A percentile compares a stretch with the other conserved stretches of the same genome.
These are phyloP conservation scores for Procapra przewalskii DNA, from an alignment of 2,113 vertebrate genomes.

Conservation along the genomic window DNA sequence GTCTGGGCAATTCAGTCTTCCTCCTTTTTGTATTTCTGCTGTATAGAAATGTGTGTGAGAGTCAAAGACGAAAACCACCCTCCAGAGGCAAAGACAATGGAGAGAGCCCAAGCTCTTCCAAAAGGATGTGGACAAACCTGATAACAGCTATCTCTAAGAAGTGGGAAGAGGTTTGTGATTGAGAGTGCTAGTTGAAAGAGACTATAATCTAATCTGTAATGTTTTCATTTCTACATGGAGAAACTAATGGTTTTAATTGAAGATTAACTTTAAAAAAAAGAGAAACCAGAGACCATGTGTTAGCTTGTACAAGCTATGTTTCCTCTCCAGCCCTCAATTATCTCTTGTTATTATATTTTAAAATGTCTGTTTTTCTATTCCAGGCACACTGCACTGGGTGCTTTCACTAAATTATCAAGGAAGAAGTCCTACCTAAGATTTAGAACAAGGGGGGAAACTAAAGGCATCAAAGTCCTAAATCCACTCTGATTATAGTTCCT, in stretches of 20 bases:
- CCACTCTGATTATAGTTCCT: neutral
- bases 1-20: neutral
- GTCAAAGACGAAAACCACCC: neutral
- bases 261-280: neutral
- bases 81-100: neutral
- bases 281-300: neutral
- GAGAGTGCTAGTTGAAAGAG: neutral
- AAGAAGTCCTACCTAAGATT: neutral
- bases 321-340: neutral
- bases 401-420: neutral
- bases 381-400: neutral
- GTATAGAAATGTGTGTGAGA: constrained; percentile 4
- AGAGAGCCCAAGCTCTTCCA: neutral
- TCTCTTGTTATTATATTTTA: neutral
- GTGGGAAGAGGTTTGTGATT: neutral
- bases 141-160: neutral
- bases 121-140: neutral
- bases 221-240: neutral
- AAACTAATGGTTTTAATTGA: neutral
- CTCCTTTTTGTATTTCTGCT: neutral
- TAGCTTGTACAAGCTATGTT: neutral
- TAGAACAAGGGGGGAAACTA: neutral
- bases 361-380: neutral
- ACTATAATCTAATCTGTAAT: neutral
- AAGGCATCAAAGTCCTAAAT: neutral